A percentile compares a stretch with the other conserved stretches of the same genome.
These are phyloP conservation scores for Plecotus auritus DNA, from an alignment of 2,113 vertebrate genomes.

Conservation along the genomic window DNA sequence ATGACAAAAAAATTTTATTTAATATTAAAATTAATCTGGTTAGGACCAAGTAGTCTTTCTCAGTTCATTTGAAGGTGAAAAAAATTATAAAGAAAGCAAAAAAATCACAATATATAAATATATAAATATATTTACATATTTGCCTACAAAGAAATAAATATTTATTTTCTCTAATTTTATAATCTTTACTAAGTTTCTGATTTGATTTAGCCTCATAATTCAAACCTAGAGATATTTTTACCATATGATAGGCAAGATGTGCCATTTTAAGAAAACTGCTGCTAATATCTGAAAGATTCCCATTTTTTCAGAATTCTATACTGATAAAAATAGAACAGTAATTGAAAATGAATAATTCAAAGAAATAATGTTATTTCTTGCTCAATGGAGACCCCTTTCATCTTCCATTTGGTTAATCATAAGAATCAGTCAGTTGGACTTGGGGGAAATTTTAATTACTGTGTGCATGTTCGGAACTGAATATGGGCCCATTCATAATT, in stretches of 20 bases:
- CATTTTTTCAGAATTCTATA: constrained; percentile 18
- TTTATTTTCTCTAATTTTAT: neutral
- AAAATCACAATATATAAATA: neutral
- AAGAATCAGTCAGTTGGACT: neutral
- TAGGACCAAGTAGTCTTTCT: neutral
- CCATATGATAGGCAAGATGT: neutral
- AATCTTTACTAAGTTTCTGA: constrained; percentile 21
- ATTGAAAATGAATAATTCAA: constrained; percentile 58
- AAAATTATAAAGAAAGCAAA: neutral
- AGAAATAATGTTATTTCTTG: constrained; percentile 5
- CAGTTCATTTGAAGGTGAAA: neutral
- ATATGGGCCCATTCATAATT: neutral
- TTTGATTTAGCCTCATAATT: neutral
- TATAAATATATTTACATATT: neutral
- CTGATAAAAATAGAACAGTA: constrained; percentile 51
- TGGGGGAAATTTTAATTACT: constrained; percentile 10
- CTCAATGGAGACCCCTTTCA: neutral
- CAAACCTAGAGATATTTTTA: constrained; percentile 29
- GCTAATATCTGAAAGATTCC: neutral
- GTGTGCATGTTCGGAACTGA: neutral
- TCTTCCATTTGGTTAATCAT: neutral
- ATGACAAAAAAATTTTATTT: neutral
- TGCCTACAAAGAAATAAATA: neutral
- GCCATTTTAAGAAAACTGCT: constrained; percentile 36
- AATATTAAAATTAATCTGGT: neutral